Conservation (phyloP, 2,888 invertebrate genomes). For the Carcina quercana region DNA sequence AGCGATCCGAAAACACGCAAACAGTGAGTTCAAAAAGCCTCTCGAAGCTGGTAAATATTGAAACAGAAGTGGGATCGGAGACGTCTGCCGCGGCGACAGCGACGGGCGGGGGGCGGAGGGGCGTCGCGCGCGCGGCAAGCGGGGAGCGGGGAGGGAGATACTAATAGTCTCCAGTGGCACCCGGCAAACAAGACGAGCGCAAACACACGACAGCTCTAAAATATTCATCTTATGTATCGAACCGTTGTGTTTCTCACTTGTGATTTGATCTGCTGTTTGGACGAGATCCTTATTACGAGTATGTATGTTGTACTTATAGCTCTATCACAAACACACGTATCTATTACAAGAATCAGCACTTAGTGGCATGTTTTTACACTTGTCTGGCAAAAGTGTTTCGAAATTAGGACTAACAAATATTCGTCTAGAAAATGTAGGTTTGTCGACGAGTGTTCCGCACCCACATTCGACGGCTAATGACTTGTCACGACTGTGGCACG, state of each 20-base stretch:
- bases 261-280: constrained; percentile 25
- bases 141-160: constrained; percentile 29
- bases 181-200: constrained; percentile 60
- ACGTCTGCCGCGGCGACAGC: constrained; percentile 45
- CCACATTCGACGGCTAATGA: constrained; percentile 1
- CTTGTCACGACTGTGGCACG: constrained; percentile 5
- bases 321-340: too few species aligned
- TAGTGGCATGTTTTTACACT: too few species aligned
- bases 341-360: too few species aligned
- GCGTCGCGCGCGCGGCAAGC: constrained; percentile 10
- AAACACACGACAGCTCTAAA: constrained; percentile 58
- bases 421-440: too few species aligned
- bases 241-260: constrained; percentile 31
- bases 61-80: constrained; percentile 71
- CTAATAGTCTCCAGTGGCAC: constrained; percentile 75
- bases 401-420: too few species aligned
- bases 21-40: constrained; percentile 72
- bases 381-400: too few species aligned
- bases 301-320: too few species aligned
- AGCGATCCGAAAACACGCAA: constrained; percentile 73
- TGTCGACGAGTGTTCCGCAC: too few species aligned
- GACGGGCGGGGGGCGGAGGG: constrained; percentile 21
- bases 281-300: too few species aligned
- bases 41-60: constrained; percentile 73
- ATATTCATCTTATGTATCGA: constrained; percentile 58